Evolutionary conservation across 2,113 vertebrate genomes (phyloP).

Genomic region (Alouatta palliata): DNA sequence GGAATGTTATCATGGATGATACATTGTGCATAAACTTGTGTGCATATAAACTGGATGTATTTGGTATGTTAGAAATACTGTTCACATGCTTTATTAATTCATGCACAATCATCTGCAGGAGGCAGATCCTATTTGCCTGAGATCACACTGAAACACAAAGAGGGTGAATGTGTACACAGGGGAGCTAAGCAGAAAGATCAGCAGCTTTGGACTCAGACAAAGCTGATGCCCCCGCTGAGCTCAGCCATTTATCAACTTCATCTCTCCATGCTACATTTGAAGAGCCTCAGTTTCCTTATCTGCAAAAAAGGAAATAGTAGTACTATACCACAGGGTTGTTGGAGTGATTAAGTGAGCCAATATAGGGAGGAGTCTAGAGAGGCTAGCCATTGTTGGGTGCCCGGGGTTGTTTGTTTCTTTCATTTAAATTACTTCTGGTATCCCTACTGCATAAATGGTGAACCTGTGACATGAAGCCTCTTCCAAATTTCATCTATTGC

Average conservation of each 20-base stretch:
- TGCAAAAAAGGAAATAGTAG: background rate
- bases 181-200: background rate
- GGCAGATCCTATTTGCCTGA: background rate
- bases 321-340: accelerated
- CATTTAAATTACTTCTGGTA: background rate
- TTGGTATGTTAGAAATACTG: background rate
- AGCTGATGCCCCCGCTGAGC: background rate
- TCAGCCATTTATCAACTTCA: background rate
- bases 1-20: background rate
- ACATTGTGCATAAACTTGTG: background rate
- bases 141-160: background rate
- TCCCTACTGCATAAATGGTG: background rate
- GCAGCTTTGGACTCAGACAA: background rate
- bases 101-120: background rate
- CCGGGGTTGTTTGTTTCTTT: background rate
- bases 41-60: background rate
- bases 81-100: background rate
- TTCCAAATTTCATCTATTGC: background rate
- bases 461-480: background rate
- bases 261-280: background rate
- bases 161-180: background rate
- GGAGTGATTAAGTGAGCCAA: background rate
- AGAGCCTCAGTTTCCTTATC: background rate
- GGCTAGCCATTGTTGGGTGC: too few species aligned
- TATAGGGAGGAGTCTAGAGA: background rate